Conservation (phyloP, 2,113 vertebrate genomes). For the Corythaixoides concolor region DNA sequence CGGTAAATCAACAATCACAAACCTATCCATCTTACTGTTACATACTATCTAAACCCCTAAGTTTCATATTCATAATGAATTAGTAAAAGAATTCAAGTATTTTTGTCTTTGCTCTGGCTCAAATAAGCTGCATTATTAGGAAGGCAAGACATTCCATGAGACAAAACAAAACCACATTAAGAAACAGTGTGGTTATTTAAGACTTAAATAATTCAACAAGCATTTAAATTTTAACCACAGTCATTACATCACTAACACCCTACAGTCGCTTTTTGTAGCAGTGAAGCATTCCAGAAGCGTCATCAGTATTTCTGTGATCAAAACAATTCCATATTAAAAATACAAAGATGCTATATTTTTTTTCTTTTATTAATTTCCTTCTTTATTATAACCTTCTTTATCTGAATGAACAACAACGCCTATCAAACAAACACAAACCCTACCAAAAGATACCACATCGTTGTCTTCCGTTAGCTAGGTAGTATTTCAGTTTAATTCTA, state of each 20-base stretch:
- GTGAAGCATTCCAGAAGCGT: background rate
- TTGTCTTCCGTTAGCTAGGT: background rate
- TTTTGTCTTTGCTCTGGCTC: background rate
- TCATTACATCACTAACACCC: background rate
- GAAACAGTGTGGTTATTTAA: constrained; percentile 13
- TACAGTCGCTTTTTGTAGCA: background rate
- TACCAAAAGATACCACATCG: background rate
- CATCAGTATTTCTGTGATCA: background rate
- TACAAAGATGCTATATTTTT: background rate
- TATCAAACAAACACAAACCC: background rate
- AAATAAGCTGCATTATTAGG: background rate
- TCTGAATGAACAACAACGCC: background rate
- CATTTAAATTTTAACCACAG: constrained; percentile 30
- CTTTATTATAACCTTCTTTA: background rate
- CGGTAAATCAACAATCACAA: background rate
- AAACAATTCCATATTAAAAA: background rate
- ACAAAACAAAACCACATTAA: constrained; percentile 21
- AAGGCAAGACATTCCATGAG: background rate
- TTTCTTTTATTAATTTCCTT: background rate
- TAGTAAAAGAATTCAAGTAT: background rate
- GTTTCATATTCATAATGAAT: background rate
- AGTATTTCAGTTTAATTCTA: background rate
- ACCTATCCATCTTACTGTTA: background rate
- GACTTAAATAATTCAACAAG: constrained; percentile 25
- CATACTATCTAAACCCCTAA: background rate